These are phyloP conservation scores for Dendropsophus ebraccatus DNA, from an alignment of 2,113 vertebrate species.

Conservation along the genomic window DNA sequence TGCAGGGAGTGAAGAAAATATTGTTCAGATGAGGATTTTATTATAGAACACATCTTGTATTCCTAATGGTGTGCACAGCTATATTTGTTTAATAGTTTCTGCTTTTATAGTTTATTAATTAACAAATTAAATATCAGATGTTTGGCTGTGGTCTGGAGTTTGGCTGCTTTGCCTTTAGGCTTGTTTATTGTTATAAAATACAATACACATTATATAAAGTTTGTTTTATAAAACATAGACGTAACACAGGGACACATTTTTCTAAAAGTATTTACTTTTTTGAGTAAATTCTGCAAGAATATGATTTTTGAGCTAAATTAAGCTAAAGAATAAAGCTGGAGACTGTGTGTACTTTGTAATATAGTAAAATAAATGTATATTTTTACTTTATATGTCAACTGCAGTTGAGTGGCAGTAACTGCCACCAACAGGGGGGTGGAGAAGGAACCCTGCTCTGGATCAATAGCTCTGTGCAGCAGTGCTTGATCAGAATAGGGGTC, in stretches of 20 bases:
- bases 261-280: not conserved
- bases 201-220: not conserved
- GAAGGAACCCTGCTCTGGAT: too few species aligned
- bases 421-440: too few species aligned
- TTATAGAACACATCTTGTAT: not conserved
- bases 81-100: slow-evolving; percentile 13
- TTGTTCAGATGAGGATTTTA: slow-evolving; percentile 10
- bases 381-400: too few species aligned
- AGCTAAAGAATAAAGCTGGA: too few species aligned
- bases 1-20: not conserved
- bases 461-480: too few species aligned
- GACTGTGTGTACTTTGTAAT: too few species aligned
- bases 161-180: not conserved
- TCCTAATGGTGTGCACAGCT: slow-evolving; percentile 3
- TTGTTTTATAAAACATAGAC: not conserved
- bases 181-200: not conserved
- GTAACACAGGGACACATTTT: too few species aligned
- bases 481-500: too few species aligned
- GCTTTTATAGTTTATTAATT: slow-evolving; percentile 1
- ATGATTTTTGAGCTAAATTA: not conserved
- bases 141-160: not conserved
- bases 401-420: too few species aligned
- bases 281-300: not conserved
- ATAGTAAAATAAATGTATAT: too few species aligned
- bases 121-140: not conserved